Base-by-base conservation (phyloP, 2,797 vertebrate genomes). In the Gila robusta region DNA sequence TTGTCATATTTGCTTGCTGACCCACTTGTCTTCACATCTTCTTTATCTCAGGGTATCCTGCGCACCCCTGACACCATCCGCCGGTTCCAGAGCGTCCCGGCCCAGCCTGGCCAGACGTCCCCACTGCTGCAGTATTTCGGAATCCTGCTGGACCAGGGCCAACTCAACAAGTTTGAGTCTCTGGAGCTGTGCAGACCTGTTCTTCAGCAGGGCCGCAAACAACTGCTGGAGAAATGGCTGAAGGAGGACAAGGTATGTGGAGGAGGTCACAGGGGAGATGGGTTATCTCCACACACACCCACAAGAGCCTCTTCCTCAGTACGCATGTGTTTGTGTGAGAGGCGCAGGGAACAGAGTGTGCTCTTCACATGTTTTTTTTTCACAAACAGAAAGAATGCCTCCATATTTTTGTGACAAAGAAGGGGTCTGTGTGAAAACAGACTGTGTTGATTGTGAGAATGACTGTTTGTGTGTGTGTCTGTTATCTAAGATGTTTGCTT, bases 61-160 rank as follows among this genome's bases (percentile, higher is more conserved):
- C 97, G 98, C 77, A 99, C 98, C 78, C 98, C 98, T 90, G 98
- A 99, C 91, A 99, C 98, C 80, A 99, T 99, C 82, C 97, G 98
- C 17, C 95, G 97, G 2, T 99, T 99, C 94, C 98, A 99, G 93
- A 98, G 97, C 79, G 98, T 99, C 86, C 98, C 98, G 26, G 98
- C 98, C 47, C 98, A 99, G 90, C 97, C 97, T 0, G 98, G 98
- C 79, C 98, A 99, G 93, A 99, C 98, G 2, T 99, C 98, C 44
- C 98, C 98, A 14, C 93, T 99, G 37, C 97, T 99, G 84, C 98
- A 99, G 26, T 99, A 99, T 90, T 99, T 99, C 54, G 98, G 98
- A 80, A 99, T 99, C 90, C 95, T 99, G 87, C 94, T 99, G 91
- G 98, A 99, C 89, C 98, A 99, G 92, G 98, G 98, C 86, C 98